A percentile compares a stretch with the other conserved stretches of the same genome.
These are phyloP conservation scores for Bufotes viridis DNA, from an alignment of 2,797 vertebrate genomes.

Conservation along the genomic window DNA sequence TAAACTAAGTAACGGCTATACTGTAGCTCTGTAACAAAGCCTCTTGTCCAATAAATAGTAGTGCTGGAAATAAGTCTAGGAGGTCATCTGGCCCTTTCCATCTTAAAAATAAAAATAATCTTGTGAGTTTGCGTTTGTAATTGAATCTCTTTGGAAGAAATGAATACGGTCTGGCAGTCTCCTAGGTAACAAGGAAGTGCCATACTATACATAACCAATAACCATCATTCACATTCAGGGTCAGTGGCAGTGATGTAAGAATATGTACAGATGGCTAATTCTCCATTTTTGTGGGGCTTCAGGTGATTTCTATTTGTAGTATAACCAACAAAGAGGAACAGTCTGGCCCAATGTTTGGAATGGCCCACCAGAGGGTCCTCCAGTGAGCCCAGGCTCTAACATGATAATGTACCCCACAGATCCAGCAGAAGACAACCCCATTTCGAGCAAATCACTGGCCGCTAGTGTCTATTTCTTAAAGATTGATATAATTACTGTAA, in stretches of 20 bases:
- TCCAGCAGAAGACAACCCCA: too few relatives aligned
- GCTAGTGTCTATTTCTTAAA: too few relatives aligned
- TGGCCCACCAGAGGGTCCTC: too few relatives aligned
- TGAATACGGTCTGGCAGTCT: not conserved
- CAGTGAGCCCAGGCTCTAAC: too few relatives aligned
- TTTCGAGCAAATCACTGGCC: too few relatives aligned
- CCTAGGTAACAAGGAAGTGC: not conserved
- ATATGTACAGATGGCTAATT: not conserved
- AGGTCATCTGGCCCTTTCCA: not conserved
- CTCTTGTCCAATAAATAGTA: not conserved
- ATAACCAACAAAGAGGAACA: not conserved
- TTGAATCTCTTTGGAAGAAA: not conserved
- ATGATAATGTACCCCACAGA: too few relatives aligned
- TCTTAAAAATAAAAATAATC: slow-evolving; percentile 6
- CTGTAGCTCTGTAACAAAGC: not conserved
- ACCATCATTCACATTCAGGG: not conserved
- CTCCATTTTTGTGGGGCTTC: not conserved
- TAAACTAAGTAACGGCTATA: not conserved
- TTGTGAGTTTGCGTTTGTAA: not conserved
- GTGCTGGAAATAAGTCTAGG: too few relatives aligned
- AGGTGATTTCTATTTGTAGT: not conserved
- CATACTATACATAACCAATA: not conserved
- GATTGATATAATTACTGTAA: too few relatives aligned
- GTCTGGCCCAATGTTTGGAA: too few relatives aligned
- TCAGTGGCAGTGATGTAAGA: not conserved